A percentile compares a stretch with the other conserved stretches of the same genome.
Conservation (phyloP, 2,888 invertebrate species). For the Platycheirus rosarum region DNA sequence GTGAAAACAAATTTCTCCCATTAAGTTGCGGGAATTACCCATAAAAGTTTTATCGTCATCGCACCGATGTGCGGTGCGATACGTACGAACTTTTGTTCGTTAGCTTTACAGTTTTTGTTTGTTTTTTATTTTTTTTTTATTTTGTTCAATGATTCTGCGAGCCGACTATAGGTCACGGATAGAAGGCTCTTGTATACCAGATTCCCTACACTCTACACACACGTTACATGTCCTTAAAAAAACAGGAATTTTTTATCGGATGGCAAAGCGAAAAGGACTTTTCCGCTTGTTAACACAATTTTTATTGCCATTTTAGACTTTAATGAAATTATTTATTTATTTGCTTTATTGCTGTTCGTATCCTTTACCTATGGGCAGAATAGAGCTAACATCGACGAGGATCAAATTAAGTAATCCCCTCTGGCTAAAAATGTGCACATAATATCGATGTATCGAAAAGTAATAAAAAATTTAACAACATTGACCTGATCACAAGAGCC, state of each 20-base stretch:
- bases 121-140: conserved; percentile 30
- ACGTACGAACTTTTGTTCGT: conserved; percentile 34
- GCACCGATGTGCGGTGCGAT: conserved; percentile 68
- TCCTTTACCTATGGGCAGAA: conserved; percentile 1
- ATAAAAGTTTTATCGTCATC: conserved; percentile 74
- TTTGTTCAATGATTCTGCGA: conserved; percentile 58
- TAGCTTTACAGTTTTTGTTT: neutral
- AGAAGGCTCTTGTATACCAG: conserved; percentile 42
- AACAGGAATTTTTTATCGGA: conserved; percentile 13
- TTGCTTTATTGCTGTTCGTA: conserved; percentile 52
- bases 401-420: conserved; percentile 56
- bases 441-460: conserved; percentile 17
- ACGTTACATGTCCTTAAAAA: conserved; percentile 59
- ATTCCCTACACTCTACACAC: neutral
- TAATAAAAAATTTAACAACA: conserved; percentile 61
- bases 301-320: conserved; percentile 69
- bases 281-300: conserved; percentile 74
- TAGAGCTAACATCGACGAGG: conserved; percentile 4
- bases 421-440: conserved; percentile 10
- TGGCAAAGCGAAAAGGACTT: conserved; percentile 65
- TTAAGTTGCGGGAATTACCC: conserved; percentile 74
- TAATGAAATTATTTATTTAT: conserved; percentile 74
- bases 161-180: conserved; percentile 38
- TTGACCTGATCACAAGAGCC: conserved; percentile 16
- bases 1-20: conserved; percentile 73